Conservation (phyloP, 2,797 vertebrate genomes). For the Gymnoscopelus braueri region DNA sequence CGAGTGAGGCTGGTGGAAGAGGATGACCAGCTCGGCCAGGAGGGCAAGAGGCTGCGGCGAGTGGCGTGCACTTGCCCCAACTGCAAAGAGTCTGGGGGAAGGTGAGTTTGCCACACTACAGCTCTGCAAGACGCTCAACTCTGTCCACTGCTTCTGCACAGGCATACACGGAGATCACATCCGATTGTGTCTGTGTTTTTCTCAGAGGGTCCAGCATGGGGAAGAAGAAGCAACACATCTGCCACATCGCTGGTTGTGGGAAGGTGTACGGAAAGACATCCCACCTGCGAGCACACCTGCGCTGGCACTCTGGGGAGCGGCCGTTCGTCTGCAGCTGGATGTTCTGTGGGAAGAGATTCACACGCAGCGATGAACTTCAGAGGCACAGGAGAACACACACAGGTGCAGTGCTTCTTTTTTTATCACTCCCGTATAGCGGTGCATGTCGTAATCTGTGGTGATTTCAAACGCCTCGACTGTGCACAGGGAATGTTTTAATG, state of each 20-base stretch:
- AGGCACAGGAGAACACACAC: conserved; percentile 98
- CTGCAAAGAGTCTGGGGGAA: conserved; percentile 98
- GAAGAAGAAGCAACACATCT: conserved; percentile 97
- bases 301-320: conserved; percentile 98
- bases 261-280: conserved; percentile 96
- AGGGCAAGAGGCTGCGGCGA: conserved; percentile 95
- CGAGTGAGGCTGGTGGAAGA: conserved; percentile 94
- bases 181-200: conserved; percentile 46
- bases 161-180: conserved; percentile 12
- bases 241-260: conserved; percentile 93
- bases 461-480: neutral
- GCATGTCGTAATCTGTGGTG: conserved; percentile 24
- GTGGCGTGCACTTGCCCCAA: conserved; percentile 99
- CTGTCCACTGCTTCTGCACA: neutral
- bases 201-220: conserved; percentile 94
- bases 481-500: too few relatives aligned
- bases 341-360: conserved; percentile 99
- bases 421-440: conserved; percentile 3
- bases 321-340: conserved; percentile 99
- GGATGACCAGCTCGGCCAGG: conserved; percentile 93
- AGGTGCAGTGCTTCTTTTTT: conserved; percentile 78
- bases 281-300: conserved; percentile 97
- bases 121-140: neutral
- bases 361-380: conserved; percentile 97
- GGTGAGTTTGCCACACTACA: conserved; percentile 78